Evolutionary conservation across 2,797 vertebrate genomes (phyloP).

Genomic region (Danio aesculapii): DNA sequence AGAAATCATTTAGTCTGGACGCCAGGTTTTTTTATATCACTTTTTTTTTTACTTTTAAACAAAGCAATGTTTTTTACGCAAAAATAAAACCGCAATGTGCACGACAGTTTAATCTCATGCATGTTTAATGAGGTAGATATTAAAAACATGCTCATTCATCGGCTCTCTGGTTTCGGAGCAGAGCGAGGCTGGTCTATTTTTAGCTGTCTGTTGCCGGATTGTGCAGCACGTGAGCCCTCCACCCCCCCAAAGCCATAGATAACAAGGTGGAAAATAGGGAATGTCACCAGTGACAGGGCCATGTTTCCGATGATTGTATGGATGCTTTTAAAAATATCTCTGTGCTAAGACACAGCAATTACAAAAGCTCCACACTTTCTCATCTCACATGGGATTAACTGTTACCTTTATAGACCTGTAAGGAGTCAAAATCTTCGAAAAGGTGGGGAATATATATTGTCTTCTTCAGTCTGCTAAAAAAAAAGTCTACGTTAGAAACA

Average conservation of each 20-base stretch:
- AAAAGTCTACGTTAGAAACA: background rate
- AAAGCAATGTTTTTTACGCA: background rate
- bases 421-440: background rate
- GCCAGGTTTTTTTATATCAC: background rate
- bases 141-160: slow-evolving; percentile 44
- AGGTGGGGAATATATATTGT: background rate
- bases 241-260: slow-evolving; percentile 30
- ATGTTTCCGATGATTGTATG: slow-evolving; percentile 13
- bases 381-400: background rate
- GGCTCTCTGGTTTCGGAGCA: slow-evolving; percentile 29
- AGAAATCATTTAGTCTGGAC: background rate
- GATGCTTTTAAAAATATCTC: slow-evolving; percentile 31
- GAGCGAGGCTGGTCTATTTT: slow-evolving; percentile 41
- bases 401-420: background rate
- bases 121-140: slow-evolving; percentile 38
- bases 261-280: slow-evolving; percentile 49
- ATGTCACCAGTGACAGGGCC: slow-evolving; percentile 27
- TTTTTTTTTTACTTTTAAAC: background rate
- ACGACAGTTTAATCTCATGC: slow-evolving; percentile 29
- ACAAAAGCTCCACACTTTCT: slow-evolving; percentile 12
- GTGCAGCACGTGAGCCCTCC: slow-evolving; percentile 36
- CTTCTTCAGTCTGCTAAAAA: background rate
- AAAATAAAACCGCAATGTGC: slow-evolving; percentile 12
- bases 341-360: slow-evolving; percentile 11
- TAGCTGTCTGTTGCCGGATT: slow-evolving; percentile 52